Evolutionary conservation across 2,888 invertebrate genomes (phyloP), one percentile per base, ranked within the genome.

Genomic region (Cordilura impudica): DNA sequence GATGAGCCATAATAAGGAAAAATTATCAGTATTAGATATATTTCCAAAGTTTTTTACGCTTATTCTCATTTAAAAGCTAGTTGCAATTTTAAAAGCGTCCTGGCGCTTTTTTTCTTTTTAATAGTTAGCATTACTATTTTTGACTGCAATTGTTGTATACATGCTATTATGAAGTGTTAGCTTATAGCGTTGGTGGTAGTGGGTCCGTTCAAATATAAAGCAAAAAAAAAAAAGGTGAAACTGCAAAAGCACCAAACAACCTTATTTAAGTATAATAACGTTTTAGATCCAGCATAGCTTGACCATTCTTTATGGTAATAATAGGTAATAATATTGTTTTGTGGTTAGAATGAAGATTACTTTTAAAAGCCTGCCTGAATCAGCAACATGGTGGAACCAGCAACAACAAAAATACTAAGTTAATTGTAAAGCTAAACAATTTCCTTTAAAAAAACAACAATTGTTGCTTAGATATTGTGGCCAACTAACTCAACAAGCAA

Each of bases 241-340:
- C 26, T 26, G 56, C 76, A 61, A 63, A 45, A 45, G n/a, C 35
- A 35, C 12, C 35, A 63, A 61, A 60, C 72, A 61, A 63, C 65
- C 67, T 78, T 78, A 73, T 60, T 81, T 78, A n/a, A n/a, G n/a
- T n/a, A 69, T 66, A 69, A 67, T 70, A 60, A 69, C 54, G 65
- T 29, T 66, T 69, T 67, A 45, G 61, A 54, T 61, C 18, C 61
- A 58, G 66, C 65, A 39, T 54, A 49, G 60, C 47, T 81, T 74
- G 75, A 73, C 70, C 73, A 70, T 81, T 70, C 73, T 81, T 81
- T 78, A 73, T 71, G 67, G 65, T 74, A 77, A 70, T 81, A 73
- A 73, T 73, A 69, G 65, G 72, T 77, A 71, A 72, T 81, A 65
- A 66, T 67, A 77, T 78, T 66, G 77, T 70, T 81, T 70, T 74